Percentiles rank a stretch among this genome's conserved stretches.
Evolutionary conservation across 1,140 invertebrate genomes (phyloP).

Genomic region (Drosophila nigrodunni): DNA sequence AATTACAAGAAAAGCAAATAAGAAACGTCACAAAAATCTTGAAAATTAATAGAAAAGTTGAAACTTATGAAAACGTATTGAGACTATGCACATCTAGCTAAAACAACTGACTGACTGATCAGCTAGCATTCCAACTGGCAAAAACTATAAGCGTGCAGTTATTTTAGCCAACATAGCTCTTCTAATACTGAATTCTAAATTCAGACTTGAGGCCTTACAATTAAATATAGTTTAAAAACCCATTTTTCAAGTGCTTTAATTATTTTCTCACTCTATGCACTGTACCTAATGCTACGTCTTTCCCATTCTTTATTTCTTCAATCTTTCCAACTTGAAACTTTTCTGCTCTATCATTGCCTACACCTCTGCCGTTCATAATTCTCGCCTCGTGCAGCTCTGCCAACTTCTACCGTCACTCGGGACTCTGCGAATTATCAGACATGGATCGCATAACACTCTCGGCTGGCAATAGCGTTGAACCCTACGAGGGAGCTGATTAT

Average conservation of each 20-base stretch:
- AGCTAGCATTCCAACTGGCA: no score
- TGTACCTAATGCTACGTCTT: conserved; percentile 55
- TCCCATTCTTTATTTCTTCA: conserved; percentile 48
- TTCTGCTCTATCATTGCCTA: conserved; percentile 25
- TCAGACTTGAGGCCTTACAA: neutral
- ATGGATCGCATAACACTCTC: conserved; percentile 95
- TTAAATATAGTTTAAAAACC: neutral
- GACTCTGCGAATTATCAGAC: conserved; percentile 93
- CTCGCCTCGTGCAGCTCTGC: conserved; percentile 90
- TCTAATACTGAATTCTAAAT: no score
- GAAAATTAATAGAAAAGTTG: no score
- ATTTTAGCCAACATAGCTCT: no score
- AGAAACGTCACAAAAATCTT: no score
- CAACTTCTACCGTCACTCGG: conserved; percentile 94
- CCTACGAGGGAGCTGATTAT: conserved; percentile 91
- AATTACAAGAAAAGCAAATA: no score
- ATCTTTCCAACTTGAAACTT: conserved; percentile 30
- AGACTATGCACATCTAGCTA: no score
- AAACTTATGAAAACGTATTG: no score
- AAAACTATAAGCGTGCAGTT: no score
- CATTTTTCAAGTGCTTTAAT: conserved; percentile 11
- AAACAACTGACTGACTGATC: no score
- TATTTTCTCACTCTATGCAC: conserved; percentile 16
- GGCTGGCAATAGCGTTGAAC: conserved; percentile 90
- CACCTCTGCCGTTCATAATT: conserved; percentile 77